Evolutionary conservation across 2,797 vertebrate genomes (phyloP).

Genomic region (Anomalospiza imberbis): DNA sequence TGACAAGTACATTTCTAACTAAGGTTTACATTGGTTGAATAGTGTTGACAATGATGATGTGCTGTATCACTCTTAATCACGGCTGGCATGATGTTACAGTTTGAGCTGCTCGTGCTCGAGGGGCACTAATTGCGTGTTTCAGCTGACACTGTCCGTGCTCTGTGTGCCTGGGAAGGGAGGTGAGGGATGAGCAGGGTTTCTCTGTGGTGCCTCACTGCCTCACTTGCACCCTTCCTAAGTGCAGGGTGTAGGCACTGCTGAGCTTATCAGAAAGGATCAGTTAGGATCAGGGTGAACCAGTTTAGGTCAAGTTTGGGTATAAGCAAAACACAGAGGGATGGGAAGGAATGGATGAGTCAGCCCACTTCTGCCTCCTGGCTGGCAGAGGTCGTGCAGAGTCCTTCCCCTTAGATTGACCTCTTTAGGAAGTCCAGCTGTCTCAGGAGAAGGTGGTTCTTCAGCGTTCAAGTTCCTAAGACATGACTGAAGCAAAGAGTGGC

Average conservation of each 20-base stretch:
- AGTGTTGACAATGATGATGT: slow-evolving; percentile 81
- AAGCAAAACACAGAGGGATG: neutral
- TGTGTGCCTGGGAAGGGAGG: neutral
- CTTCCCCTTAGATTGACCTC: neutral
- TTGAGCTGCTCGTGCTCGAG: slow-evolving; percentile 65
- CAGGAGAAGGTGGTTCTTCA: neutral
- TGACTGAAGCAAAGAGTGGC: neutral
- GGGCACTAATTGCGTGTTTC: slow-evolving; percentile 71
- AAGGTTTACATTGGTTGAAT: slow-evolving; percentile 79
- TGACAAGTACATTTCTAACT: slow-evolving; percentile 82
- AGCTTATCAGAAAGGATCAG: neutral
- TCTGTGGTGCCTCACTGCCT: slow-evolving; percentile 44
- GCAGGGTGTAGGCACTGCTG: neutral
- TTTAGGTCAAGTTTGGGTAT: neutral
- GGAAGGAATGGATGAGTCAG: neutral
- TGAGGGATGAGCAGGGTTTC: slow-evolving; percentile 40
- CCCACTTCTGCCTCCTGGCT: neutral
- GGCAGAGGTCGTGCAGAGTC: neutral
- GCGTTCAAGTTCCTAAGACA: neutral
- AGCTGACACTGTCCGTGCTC: slow-evolving; percentile 68
- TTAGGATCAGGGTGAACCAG: neutral
- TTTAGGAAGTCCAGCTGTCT: neutral
- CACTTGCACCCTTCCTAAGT: slow-evolving; percentile 20
- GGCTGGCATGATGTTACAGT: slow-evolving; percentile 70
- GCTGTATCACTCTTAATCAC: slow-evolving; percentile 83